These are phyloP conservation scores for Xanthorhoe designata DNA, from an alignment of 2,888 invertebrate species.

Conservation along the genomic window DNA sequence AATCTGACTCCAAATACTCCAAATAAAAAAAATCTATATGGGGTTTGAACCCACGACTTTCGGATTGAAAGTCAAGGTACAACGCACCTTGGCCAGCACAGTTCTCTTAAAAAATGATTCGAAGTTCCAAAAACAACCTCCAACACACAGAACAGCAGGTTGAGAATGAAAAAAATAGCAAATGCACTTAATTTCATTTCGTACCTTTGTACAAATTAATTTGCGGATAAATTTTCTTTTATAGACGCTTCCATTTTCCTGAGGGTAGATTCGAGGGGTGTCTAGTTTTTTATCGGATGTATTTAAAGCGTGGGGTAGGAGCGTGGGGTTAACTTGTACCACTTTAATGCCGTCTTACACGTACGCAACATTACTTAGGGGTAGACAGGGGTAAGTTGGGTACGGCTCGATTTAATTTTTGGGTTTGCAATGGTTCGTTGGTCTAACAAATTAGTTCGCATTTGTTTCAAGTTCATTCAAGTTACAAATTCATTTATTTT, in stretches of 20 bases:
- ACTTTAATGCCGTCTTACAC: conserved; percentile 78
- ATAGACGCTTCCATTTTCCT: conserved; percentile 72
- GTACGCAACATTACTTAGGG: conserved; percentile 58
- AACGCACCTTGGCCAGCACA: no score
- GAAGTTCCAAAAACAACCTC: neutral
- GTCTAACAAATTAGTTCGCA: conserved; percentile 41
- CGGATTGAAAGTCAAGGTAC: no score
- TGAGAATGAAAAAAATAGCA: conserved; percentile 18
- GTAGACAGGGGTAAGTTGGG: conserved; percentile 35
- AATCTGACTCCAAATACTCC: no score
- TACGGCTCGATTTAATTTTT: conserved; percentile 41
- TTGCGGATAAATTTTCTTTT: conserved; percentile 83
- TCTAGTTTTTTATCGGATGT: conserved; percentile 83
- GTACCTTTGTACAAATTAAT: conserved; percentile 72
- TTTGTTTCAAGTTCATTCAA: conserved; percentile 31
- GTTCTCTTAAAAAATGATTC: neutral
- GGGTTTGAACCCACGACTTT: no score
- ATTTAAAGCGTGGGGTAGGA: conserved; percentile 71
- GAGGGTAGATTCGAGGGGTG: conserved; percentile 71
- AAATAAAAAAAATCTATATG: no score
- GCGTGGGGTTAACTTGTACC: conserved; percentile 77
- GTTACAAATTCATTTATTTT: conserved; percentile 2
- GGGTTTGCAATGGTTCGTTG: conserved; percentile 40
- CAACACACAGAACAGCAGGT: conserved; percentile 4
- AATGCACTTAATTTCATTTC: conserved; percentile 39